phyloP scores from a whole-genome alignment of 2,113 vertebrate genomes.

The Crocuta crocuta region DNA sequence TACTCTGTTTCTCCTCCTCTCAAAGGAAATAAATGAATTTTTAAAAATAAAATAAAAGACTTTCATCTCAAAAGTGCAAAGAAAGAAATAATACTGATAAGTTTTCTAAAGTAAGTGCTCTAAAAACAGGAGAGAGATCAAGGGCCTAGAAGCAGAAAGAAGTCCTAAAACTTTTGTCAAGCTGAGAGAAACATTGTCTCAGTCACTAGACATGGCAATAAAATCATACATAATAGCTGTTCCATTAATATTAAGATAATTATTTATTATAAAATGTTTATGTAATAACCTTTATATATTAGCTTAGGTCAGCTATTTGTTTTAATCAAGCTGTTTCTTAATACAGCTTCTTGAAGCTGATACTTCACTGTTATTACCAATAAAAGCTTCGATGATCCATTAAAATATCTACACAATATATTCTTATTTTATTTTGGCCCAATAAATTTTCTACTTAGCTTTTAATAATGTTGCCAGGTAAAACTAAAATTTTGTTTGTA shows the following conservation, averaged over 20 bases:
- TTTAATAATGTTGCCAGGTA: not conserved
- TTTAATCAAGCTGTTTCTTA: not conserved
- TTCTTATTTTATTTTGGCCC: not conserved
- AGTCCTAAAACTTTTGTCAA: not conserved
- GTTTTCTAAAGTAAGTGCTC: not conserved
- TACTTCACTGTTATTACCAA: not conserved
- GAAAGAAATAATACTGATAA: not conserved
- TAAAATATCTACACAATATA: not conserved
- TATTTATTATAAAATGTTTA: not conserved
- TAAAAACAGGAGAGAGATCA: not conserved
- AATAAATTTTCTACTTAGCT: not conserved
- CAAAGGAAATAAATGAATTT: too few species aligned
- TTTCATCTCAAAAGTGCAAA: not conserved
- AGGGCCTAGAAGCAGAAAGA: accelerated
- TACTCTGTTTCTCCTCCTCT: too few species aligned
- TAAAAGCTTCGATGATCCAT: not conserved
- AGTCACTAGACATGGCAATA: not conserved
- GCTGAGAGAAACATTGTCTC: not conserved
- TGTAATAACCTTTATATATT: not conserved
- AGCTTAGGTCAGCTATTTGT: not conserved
- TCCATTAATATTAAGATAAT: not conserved
- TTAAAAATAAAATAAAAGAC: not conserved
- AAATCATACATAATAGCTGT: not conserved
- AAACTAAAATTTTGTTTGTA: not conserved
- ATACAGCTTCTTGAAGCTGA: too few species aligned